Percentiles rank a stretch among this genome's conserved stretches.
Evolutionary conservation across 30 jellyfish, hydroid and myxozoan genomes (phyloP).

Genomic region (Aurelia aurita): DNA sequence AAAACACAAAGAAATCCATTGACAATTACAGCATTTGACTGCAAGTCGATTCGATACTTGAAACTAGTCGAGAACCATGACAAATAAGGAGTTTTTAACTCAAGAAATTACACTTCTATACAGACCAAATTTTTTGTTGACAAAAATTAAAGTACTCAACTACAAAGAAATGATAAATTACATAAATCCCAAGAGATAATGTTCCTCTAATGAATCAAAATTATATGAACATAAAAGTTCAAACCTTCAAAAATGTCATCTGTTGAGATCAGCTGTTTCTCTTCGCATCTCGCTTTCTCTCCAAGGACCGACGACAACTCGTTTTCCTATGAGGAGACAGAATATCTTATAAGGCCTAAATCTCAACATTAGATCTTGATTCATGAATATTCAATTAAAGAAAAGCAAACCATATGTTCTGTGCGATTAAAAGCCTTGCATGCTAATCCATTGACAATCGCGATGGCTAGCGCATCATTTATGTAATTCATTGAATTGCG

Average conservation of each 20-base stretch:
- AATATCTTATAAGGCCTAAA: neutral
- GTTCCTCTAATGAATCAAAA: neutral
- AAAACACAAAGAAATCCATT: too few relatives aligned
- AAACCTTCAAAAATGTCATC: slow-evolving; percentile 17
- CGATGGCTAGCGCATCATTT: too few relatives aligned
- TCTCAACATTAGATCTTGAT: neutral
- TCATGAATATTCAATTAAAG: neutral
- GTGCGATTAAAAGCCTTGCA: neutral
- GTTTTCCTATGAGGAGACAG: slow-evolving; percentile 6
- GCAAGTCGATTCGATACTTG: too few relatives aligned
- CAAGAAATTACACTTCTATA: too few relatives aligned
- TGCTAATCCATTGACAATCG: too few relatives aligned
- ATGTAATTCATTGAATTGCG: too few relatives aligned
- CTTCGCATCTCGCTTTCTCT: slow-evolving; percentile 5
- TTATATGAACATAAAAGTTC: neutral
- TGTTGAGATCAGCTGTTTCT: neutral
- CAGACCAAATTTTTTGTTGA: too few relatives aligned
- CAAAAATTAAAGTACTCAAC: too few relatives aligned
- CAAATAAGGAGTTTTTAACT: too few relatives aligned
- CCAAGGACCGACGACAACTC: slow-evolving; percentile 1
- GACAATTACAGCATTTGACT: too few relatives aligned
- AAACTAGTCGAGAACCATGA: too few relatives aligned
- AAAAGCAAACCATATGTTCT: neutral
- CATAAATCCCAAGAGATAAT: neutral
- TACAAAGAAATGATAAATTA: too few relatives aligned